These are phyloP conservation scores for Ormyrus nitidulus DNA, from an alignment of 2,888 invertebrate species.

Conservation along the genomic window DNA sequence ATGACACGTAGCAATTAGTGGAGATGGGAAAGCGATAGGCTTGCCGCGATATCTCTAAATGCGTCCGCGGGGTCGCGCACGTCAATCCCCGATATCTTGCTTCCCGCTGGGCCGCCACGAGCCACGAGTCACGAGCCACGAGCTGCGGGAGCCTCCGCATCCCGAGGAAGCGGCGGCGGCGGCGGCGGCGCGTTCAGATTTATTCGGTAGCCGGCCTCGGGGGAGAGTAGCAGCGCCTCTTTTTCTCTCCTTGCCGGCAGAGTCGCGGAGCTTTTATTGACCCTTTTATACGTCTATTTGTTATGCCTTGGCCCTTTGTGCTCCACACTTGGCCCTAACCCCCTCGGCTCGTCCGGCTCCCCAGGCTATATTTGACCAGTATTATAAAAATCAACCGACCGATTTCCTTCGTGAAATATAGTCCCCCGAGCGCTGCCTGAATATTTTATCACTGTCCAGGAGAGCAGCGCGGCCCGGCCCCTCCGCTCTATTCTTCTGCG, in stretches of 20 bases:
- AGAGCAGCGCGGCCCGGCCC: neutral
- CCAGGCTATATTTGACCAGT: conserved; percentile 76
- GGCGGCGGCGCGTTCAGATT: conserved; percentile 66
- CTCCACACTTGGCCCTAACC: conserved; percentile 60
- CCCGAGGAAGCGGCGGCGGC: conserved; percentile 59
- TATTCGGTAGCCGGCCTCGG: conserved; percentile 70
- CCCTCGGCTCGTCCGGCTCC: conserved; percentile 60
- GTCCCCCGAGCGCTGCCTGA: conserved; percentile 72
- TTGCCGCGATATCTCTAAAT: neutral
- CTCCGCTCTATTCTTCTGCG: neutral
- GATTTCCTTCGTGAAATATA: conserved; percentile 75
- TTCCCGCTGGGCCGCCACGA: conserved; percentile 2
- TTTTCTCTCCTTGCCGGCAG: conserved; percentile 29
- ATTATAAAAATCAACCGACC: conserved; percentile 76
- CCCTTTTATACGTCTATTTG: conserved; percentile 76
- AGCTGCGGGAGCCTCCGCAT: conserved; percentile 63
- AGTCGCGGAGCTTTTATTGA: conserved; percentile 73
- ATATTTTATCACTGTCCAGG: conserved; percentile 75
- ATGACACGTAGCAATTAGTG: too few species aligned
- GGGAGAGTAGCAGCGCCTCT: conserved; percentile 49
- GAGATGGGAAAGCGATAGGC: too few species aligned
- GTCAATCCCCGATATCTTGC: neutral
- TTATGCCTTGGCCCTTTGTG: conserved; percentile 75
- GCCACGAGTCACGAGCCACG: neutral
- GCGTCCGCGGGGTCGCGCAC: conserved; percentile 2